These are phyloP conservation scores for Rhinolophus sinicus DNA, from an alignment of 2,113 vertebrate genomes.

Conservation along the genomic window DNA sequence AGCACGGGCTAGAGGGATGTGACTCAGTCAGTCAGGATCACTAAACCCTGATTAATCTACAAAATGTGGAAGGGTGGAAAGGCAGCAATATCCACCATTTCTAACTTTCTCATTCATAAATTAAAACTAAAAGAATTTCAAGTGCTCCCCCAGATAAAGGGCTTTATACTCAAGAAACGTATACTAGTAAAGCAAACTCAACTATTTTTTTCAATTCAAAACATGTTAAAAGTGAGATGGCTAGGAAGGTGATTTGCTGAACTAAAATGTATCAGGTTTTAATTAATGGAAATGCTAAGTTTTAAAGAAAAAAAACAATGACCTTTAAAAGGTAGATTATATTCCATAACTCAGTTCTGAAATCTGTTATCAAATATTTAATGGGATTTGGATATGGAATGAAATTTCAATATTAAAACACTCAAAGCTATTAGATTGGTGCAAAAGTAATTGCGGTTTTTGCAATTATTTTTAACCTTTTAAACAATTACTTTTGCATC, in stretches of 20 bases:
- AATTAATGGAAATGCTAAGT: neutral
- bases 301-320: constrained; percentile 26
- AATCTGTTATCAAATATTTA: constrained; percentile 22
- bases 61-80: neutral
- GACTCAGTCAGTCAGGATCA: neutral
- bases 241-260: neutral
- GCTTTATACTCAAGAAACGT: neutral
- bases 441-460: too few species aligned
- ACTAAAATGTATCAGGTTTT: neutral
- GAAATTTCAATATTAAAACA: constrained; percentile 10
- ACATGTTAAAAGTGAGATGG: neutral
- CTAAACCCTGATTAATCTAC: neutral
- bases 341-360: neutral
- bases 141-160: neutral
- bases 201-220: constrained; percentile 18
- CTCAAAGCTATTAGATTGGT: neutral
- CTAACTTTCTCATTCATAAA: neutral
- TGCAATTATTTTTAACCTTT: too few species aligned
- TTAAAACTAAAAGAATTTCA: constrained; percentile 34
- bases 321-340: constrained; percentile 18
- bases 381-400: neutral
- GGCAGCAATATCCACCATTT: neutral
- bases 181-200: neutral
- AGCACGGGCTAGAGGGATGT: neutral
- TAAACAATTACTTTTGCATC: too few species aligned